These are phyloP conservation scores for Dipodomys stephensi DNA, from an alignment of 2,113 vertebrate genomes.

Conservation along the genomic window DNA sequence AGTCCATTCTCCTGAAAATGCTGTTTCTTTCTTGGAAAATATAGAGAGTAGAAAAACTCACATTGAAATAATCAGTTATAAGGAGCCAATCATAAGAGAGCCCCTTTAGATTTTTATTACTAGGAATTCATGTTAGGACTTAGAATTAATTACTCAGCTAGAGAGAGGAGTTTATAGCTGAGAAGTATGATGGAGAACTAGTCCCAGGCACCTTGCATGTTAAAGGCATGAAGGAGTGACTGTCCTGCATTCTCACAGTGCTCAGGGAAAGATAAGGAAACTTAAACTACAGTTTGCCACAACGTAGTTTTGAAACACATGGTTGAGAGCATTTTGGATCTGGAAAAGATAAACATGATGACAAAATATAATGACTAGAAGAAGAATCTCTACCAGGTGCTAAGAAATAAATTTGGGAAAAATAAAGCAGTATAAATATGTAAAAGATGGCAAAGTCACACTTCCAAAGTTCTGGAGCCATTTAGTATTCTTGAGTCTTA, in stretches of 20 bases:
- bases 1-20: constrained; percentile 64
- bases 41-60: constrained; percentile 59
- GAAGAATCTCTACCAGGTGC: not conserved
- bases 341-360: constrained; percentile 24
- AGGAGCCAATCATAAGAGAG: constrained; percentile 36
- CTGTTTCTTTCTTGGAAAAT: constrained; percentile 74
- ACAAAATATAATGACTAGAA: not conserved
- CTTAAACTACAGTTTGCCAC: not conserved
- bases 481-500: not conserved
- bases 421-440: not conserved
- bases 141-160: constrained; percentile 68
- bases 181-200: not conserved
- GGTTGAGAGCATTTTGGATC: not conserved
- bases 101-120: not conserved
- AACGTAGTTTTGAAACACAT: constrained; percentile 28
- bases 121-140: not conserved
- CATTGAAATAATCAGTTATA: constrained; percentile 42
- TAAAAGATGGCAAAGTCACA: not conserved
- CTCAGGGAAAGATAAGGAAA: constrained; percentile 24
- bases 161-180: not conserved
- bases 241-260: constrained; percentile 16
- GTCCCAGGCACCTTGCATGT: constrained; percentile 55
- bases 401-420: not conserved
- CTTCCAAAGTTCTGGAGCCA: not conserved
- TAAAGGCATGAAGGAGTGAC: constrained; percentile 46